Percentiles rank a stretch among this genome's conserved stretches.
phyloP scores from a whole-genome alignment of 2,113 vertebrate genomes.

The Mionectes macconnelli region DNA sequence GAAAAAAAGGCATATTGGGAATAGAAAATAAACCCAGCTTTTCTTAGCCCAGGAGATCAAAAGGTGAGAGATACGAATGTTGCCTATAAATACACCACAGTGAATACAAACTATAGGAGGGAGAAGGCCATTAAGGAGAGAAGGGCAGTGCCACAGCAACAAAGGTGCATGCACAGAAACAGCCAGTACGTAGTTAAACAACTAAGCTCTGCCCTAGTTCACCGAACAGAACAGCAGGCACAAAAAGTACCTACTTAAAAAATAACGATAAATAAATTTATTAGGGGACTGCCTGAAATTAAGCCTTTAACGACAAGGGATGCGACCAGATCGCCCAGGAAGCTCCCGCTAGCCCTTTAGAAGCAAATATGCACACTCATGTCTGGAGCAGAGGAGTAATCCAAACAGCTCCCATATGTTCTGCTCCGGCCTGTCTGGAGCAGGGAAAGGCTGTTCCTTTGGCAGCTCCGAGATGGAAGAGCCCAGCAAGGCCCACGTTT shows the following conservation, averaged over 20 bases:
- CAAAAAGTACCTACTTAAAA: neutral
- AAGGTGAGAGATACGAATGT: neutral
- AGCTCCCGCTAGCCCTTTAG: neutral
- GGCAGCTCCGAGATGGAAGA: neutral
- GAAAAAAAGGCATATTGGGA: neutral
- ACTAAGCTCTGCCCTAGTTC: fast-evolving
- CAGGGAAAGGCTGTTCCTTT: neutral
- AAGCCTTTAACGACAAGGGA: neutral
- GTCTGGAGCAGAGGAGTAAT: neutral
- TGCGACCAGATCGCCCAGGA: neutral
- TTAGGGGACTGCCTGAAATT: neutral
- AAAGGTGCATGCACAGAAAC: neutral
- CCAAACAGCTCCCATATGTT: neutral
- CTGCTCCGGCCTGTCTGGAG: neutral
- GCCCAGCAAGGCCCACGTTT: neutral
- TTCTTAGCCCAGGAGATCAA: neutral
- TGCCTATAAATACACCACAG: neutral
- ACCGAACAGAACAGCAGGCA: neutral
- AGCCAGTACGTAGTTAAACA: neutral
- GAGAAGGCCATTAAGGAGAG: neutral
- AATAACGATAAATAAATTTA: neutral
- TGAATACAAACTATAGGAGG: neutral
- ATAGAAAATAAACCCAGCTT: neutral
- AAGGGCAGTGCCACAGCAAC: neutral
- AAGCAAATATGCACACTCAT: slow-evolving; percentile 47